These are phyloP conservation scores for Leptinotarsa defecta DNA, from an alignment of 1,140 invertebrate genomes.

Conservation along the genomic window DNA sequence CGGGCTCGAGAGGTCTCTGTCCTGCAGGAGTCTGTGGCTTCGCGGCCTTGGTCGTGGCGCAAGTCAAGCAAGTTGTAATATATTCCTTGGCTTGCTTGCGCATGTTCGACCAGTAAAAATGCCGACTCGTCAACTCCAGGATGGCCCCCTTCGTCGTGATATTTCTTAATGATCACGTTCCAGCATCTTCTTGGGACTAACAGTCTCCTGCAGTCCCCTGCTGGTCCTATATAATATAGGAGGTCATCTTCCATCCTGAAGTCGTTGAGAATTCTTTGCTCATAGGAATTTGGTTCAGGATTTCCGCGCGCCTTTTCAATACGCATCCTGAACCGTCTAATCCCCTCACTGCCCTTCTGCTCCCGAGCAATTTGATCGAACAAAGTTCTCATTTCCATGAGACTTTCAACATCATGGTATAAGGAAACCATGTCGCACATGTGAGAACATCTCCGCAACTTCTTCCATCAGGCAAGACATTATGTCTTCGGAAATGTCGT, in stretches of 20 bases:
- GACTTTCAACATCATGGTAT: too few relatives aligned
- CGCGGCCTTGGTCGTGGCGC: neutral
- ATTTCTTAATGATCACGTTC: neutral
- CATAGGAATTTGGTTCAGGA: neutral
- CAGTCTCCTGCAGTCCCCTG: neutral
- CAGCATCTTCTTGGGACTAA: neutral
- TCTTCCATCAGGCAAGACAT: neutral
- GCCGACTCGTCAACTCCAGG: neutral
- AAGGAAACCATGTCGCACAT: neutral
- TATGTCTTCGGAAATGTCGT: neutral
- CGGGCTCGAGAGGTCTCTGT: too few relatives aligned
- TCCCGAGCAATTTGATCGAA: neutral
- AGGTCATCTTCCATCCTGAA: neutral
- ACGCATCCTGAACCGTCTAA: neutral
- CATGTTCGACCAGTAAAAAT: neutral
- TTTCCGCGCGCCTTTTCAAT: neutral
- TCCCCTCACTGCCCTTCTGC: neutral
- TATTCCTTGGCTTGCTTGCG: neutral
- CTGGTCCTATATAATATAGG: neutral
- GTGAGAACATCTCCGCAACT: neutral
- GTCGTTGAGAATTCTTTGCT: neutral
- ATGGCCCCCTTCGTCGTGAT: neutral
- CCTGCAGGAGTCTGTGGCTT: too few relatives aligned
- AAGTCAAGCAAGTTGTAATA: neutral
- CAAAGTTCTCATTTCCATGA: neutral